Base-by-base conservation (phyloP, 2,113 vertebrate species). In the Salvator merianae region DNA sequence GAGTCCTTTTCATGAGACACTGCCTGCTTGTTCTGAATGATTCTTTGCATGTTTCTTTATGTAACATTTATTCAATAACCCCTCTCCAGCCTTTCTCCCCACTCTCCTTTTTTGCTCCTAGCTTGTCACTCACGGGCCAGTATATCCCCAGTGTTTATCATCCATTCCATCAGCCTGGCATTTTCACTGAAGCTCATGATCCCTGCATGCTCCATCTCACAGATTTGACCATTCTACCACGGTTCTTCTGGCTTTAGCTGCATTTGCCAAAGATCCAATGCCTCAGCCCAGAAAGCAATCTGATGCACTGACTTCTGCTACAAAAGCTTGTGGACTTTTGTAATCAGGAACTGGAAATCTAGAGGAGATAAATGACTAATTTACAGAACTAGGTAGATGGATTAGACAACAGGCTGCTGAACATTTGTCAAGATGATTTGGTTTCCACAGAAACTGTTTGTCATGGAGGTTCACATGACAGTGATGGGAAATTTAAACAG, bases 281-380 rank as follows among this genome's bases (percentile, higher is more conserved):
- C 43, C 43, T 50, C 47, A 36, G 8, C 74, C 71, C 36, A 9
- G 26, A 82, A 86, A 77, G 79, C 65, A 77, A 77, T 77, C 73
- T 38, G n/a, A 65, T 62, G n/a, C 73, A 72, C 82, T 77, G 73
- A 77, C 73, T 77, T 78, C 74, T 72, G 40, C 74, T 78, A 40
- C 53, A n/a, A 26, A 74, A 86, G 74, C 66, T 77, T 74, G 74
- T 82, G 55, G 38, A 68, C 32, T 66, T 40, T 74, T 78, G 28
- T 38, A 72, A 78, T 55, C 68, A 86, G 68, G 80, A 65, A 34
- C 36, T 79, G 68, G 70, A 83, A 76, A 73, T 83, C 43, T 79
- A 83, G 76, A 83, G 32, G 53, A 87, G 81, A 79, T 47, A 78
- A 76, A 83, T 87, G 69, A 87, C 70, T 87, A 55, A 79, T 74